Evolutionary conservation across 2,888 invertebrate genomes (phyloP), one percentile per base, ranked within the genome.

Genomic region (Polylopha cassiicola): DNA sequence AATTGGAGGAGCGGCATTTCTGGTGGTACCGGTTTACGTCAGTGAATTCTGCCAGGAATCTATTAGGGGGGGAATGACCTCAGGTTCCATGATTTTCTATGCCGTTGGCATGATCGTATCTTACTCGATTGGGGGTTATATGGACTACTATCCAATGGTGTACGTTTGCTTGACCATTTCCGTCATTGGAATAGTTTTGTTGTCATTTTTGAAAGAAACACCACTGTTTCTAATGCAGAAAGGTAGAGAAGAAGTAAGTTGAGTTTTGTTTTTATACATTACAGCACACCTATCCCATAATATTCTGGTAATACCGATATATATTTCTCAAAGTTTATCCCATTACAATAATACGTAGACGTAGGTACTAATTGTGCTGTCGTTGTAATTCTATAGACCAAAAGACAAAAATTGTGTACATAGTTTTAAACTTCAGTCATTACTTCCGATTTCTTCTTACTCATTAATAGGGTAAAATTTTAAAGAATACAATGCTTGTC

Each of bases 41-140:
- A 61, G 73, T 15, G 82, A 82, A 47, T 63, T 77, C 17, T 70
- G 73, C 36, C 66, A 77, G 32, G 72, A 79, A 28, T 72, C 70
- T 2, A 66, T 81, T 10, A 51, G 81, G 11, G 82, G 80, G 0
- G 55, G 61, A 1, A 59, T 82, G 65, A 68, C 71, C 1, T 61
- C 79, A 1, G 58, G 63, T 0, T 44, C 65, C 0, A 58, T 75
- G 39, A 57, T 71, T 4, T 73, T 74, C 48, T 70, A 65, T 16
- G 61, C 61, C 0, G 18, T 76, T 0, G 82, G 82, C 0, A 61
- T 70, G 53, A 50, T 80, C n/a, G n/a, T 73, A 0, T 73, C 78
- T 0, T 79, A 79, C 38, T 18, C 73, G 0, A 29, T 77, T 2
- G 79, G 80, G 1, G 76, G 77, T 0, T 55, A 49, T 3, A 27